Evolutionary conservation across 2,797 vertebrate genomes (phyloP).

Genomic region (Spinibarbus caldwelli): DNA sequence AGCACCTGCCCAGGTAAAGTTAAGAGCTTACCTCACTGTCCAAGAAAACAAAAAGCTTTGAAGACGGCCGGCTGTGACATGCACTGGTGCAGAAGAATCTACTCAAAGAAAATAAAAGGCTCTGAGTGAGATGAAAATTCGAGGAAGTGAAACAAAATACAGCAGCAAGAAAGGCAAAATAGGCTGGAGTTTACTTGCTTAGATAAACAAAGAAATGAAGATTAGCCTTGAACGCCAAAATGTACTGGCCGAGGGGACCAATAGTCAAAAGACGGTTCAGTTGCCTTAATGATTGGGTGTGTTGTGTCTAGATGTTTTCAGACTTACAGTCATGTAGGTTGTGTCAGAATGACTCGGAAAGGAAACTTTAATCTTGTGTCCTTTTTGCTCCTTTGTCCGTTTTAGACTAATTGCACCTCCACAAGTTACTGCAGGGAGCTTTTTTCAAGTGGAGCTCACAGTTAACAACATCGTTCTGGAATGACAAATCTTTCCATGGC

Average conservation of each 20-base stretch:
- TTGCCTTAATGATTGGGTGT: constrained; percentile 42
- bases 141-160: constrained; percentile 38
- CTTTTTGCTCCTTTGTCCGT: background rate
- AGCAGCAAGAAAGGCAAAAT: background rate
- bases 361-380: constrained; percentile 22
- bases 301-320: constrained; percentile 31
- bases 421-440: constrained; percentile 28
- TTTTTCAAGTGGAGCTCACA: background rate
- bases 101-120: constrained; percentile 35
- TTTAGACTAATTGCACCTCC: constrained; percentile 24
- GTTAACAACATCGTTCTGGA: constrained; percentile 1
- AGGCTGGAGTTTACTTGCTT: constrained; percentile 34
- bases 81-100: constrained; percentile 24
- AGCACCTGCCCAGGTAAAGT: constrained; percentile 53
- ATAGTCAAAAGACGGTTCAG: background rate
- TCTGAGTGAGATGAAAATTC: background rate
- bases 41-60: constrained; percentile 49
- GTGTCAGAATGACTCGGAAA: constrained; percentile 15
- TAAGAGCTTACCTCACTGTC: constrained; percentile 25
- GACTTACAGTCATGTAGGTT: background rate
- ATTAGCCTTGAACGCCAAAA: constrained; percentile 8
- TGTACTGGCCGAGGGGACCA: background rate
- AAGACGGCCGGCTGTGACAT: constrained; percentile 4
- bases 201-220: constrained; percentile 30
- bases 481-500: constrained; percentile 8